Conservation (phyloP, 2,888 invertebrate species). For the Cremastinae sp. region DNA sequence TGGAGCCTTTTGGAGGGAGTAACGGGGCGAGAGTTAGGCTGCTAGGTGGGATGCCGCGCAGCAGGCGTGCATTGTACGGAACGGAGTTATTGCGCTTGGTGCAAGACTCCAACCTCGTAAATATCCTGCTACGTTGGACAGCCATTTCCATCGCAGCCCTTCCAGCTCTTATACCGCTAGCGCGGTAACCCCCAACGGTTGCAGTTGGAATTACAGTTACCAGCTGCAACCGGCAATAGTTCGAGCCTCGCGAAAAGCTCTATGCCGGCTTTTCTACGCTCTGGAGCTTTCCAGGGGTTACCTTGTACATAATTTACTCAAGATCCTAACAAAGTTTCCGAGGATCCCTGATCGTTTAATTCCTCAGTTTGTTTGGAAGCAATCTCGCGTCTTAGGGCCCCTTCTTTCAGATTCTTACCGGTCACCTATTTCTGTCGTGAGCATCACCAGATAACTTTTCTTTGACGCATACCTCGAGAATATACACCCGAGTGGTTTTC, state of each 20-base stretch:
- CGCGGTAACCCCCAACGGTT: slow-evolving; percentile 29
- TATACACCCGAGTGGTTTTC: not conserved
- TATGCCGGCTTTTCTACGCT: not conserved
- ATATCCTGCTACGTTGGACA: slow-evolving; percentile 52
- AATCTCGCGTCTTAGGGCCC: slow-evolving; percentile 13
- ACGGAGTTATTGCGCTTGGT: slow-evolving; percentile 58
- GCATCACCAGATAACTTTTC: not conserved
- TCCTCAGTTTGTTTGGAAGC: slow-evolving; percentile 59
- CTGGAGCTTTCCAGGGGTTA: slow-evolving; percentile 31
- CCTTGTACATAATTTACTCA: slow-evolving; percentile 72
- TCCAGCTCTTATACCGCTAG: slow-evolving; percentile 8
- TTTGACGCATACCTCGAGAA: not conserved
- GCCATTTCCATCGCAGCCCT: slow-evolving; percentile 40
- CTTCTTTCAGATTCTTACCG: not conserved
- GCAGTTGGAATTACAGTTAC: slow-evolving; percentile 45
- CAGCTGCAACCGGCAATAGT: slow-evolving; percentile 35
- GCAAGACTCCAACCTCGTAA: slow-evolving; percentile 54
- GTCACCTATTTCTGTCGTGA: not conserved
- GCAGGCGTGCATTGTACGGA: slow-evolving; percentile 50
- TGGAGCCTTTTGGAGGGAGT: slow-evolving; percentile 7
- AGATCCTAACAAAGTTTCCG: slow-evolving; percentile 72
- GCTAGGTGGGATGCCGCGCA: slow-evolving; percentile 21
- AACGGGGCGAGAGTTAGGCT: slow-evolving; percentile 1
- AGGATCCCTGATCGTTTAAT: slow-evolving; percentile 68
- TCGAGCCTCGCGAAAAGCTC: slow-evolving; percentile 27